Conservation (phyloP, 2,888 invertebrate species). For the Leucoptera coffeella region DNA sequence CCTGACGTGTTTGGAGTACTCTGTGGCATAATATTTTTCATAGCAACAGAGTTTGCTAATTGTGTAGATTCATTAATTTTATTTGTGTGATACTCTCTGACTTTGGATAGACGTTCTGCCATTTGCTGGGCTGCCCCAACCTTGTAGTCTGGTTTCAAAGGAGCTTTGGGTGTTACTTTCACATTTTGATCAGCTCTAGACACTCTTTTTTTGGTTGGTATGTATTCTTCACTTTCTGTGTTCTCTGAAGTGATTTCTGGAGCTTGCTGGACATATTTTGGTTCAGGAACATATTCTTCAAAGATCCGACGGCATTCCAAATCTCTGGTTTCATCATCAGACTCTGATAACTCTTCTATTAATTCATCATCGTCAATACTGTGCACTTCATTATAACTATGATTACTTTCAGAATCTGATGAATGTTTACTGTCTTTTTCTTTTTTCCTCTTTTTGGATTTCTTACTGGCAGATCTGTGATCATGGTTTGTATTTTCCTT, state of each 20-base stretch:
- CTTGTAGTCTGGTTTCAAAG: slow-evolving; percentile 44
- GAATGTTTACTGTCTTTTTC: no score
- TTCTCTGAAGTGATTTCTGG: slow-evolving; percentile 18
- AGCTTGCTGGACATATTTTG: slow-evolving; percentile 13
- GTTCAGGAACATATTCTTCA: slow-evolving; percentile 61
- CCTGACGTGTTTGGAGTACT: slow-evolving; percentile 14
- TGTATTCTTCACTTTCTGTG: no score
- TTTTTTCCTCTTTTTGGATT: not conserved
- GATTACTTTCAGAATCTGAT: no score
- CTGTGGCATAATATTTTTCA: slow-evolving; percentile 15
- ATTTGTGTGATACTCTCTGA: slow-evolving; percentile 43
- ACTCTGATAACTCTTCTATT: slow-evolving; percentile 39
- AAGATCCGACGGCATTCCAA: slow-evolving; percentile 84
- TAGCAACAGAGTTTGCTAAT: slow-evolving; percentile 12
- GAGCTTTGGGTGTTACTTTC: slow-evolving; percentile 21
- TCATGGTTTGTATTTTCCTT: not conserved
- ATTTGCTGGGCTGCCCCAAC: slow-evolving; percentile 50
- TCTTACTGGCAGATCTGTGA: not conserved
- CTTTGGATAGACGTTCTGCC: slow-evolving; percentile 42
- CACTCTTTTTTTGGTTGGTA: slow-evolving; percentile 59
- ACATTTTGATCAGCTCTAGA: slow-evolving; percentile 61
- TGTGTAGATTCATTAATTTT: slow-evolving; percentile 24
- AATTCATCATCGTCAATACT: slow-evolving; percentile 9
- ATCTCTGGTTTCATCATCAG: slow-evolving; percentile 65
- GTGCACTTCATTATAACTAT: no score